Evolutionary conservation across 1,140 invertebrate genomes (phyloP).

Genomic region (Pectinophora gossypiella): DNA sequence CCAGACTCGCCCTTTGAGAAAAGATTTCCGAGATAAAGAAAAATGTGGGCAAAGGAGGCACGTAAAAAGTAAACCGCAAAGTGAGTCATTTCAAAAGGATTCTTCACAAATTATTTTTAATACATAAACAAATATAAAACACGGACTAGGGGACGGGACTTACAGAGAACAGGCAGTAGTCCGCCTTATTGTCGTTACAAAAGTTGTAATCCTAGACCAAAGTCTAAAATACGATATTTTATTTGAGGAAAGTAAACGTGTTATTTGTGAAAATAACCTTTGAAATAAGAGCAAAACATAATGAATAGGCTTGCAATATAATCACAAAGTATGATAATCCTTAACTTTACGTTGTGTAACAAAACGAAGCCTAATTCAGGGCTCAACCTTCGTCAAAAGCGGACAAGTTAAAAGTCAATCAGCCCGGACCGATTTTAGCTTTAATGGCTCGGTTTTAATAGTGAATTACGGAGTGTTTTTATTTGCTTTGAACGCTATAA

Average conservation of each 20-base stretch:
- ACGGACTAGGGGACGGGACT: not conserved
- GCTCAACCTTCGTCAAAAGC: conserved; percentile 20
- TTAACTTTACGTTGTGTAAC: conserved; percentile 6
- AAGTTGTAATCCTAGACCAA: too few species aligned
- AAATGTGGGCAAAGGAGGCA: conserved; percentile 45
- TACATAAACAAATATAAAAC: not conserved
- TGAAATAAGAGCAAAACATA: too few species aligned
- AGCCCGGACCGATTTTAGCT: too few species aligned
- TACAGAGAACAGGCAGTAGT: too few species aligned
- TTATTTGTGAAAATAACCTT: too few species aligned
- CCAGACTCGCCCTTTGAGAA: conserved; percentile 51
- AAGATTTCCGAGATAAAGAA: conserved; percentile 59
- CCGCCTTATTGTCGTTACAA: too few species aligned
- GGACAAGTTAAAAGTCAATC: conserved; percentile 9
- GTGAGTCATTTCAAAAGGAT: conserved; percentile 44
- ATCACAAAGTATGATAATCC: conserved; percentile 12
- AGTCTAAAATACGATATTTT: too few species aligned
- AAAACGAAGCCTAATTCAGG: conserved; percentile 15
- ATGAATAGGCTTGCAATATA: not conserved
- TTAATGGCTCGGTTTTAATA: too few species aligned
- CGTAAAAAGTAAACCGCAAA: conserved; percentile 37
- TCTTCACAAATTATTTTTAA: conserved; percentile 25
- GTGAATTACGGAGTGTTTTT: too few species aligned
- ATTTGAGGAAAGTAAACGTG: too few species aligned
- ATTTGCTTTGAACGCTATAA: too few species aligned